Base-by-base conservation (phyloP, 2,113 vertebrate genomes). In the Cygnus atratus region DNA sequence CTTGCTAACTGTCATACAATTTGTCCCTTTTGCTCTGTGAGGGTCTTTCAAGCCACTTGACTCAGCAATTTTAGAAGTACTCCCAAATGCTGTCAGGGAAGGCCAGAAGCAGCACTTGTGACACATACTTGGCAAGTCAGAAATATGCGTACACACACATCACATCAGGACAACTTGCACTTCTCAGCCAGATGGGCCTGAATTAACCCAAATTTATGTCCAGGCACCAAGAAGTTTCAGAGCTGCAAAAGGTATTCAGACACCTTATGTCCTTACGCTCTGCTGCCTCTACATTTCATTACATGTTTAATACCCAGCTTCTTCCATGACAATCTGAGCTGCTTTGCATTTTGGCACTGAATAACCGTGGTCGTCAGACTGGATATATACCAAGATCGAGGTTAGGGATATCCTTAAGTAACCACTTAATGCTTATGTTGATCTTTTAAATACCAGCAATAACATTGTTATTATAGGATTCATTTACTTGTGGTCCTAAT, bases 381-480 rank as follows among this genome's bases (percentile, higher is more conserved):
- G 91, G 80, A 85, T 65, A 29, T 2, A 37, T 16, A 66, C 94
- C 91, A 94, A 84, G 87, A 78, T 6, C 0, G 39, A 90, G 96
- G 83, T 88, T 31, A 81, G 76, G 80, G 65, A 87, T 6, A 88
- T 54, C 76, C 90, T 15, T 10, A 65, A 92, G 85, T 84, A 96
- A 84, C 77, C 33, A 1, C 76, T 67, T 48, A 68, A 80, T 68
- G 88, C 73, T 95, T 44, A 54, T 5, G 54, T 37, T 86, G 85
- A 90, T 95, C 73, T 88, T 63, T 48, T 81, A 90, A 93, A 87
- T 33, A 94, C 77, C 1, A 13, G 54, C 76, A 95, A 57, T 58
- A 77, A 68, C 9, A 31, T 63, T 44, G 90, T 84, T 48, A 93
- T 93, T 94, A 68, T 10, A 93, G 85, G 76, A 72, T 94, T 92